Evolutionary conservation across 2,888 invertebrate genomes (phyloP), one percentile per base, ranked within the genome.

Genomic region (Sisyra nigra): DNA sequence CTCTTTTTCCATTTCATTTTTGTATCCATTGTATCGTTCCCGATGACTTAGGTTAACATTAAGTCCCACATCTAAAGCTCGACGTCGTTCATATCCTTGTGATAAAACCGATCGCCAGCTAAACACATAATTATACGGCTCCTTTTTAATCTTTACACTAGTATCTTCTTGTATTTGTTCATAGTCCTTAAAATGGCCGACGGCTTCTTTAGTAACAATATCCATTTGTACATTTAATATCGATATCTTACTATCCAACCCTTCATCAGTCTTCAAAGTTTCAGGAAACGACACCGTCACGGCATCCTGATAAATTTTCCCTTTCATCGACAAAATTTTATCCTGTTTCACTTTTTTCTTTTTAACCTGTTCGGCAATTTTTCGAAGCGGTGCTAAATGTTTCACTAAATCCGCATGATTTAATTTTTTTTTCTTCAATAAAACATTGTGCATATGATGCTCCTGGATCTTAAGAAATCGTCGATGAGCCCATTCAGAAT

Each of bases 391-490:
- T 51, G 69, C 70, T 48, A 73, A 71, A 35, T 74, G 67, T 51
- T 67, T 72, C 48, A 73, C 68, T 9, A 79, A 54, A 47, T 74
- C 69, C 29, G 71, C 69, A 48, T 68, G 67, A 43, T 74, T 70
- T 29, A 79, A 64, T 50, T 73, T 68, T 51, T 77, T 78, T 48
- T 75, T 76, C 5, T 69, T 69, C 29, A 78, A 60, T 53, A 83
- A 67, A 47, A 76, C 63, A 57, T 68, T 57, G 59, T 76, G 68
- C 55, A 82, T 75, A 1, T 78, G 68, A 48, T 72, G 71, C 40
- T 78, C 66, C 53, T 80, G 74, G 49, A 76, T 70, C 47, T 67
- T 67, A 50, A 74, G 70, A 72, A 76, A 77, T 49, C 72, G 67
- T 47, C 71, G 69, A 53, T 68, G 57, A 4, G 62, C 58, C 53